Evolutionary conservation across 2,888 invertebrate species (phyloP), one percentile per base, ranked within the genome.

Genomic region (Drosophila parthenogenetica): DNA sequence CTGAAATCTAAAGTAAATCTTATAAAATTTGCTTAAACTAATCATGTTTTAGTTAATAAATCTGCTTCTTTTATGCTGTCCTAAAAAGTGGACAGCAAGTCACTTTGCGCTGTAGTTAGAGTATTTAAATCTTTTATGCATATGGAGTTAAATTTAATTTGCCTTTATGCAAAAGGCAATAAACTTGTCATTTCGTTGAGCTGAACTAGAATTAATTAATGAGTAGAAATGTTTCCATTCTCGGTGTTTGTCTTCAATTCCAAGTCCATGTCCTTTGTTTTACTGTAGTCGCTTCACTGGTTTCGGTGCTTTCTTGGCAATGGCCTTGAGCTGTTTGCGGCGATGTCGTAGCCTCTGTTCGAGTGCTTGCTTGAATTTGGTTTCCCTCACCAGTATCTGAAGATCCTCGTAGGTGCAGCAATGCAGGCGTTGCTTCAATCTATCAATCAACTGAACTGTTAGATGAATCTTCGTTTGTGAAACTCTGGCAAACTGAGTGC

Each of bases 361-460:
- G 10, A 83, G 70, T 0, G 50, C 19, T 0, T 69, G 48, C 48
- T 86, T 77, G 43, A 89, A 84, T 17, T 87, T 61, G n/a, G 66
- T 65, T 19, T 87, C 71, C 0, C 84, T 62, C 29, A 59, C 69
- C 1, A 85, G 53, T 5, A 71, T 73, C 71, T 70, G 68, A 1
- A 89, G 65, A 53, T 85, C 89, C 67, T 89, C 84, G 49, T 55
- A 48, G 37, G 55, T 78, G 67, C 87, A 80, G 13, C 50, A 59
- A 25, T 37, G 46, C 50, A 87, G 42, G 10, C 73, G 73, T 19
- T 73, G 72, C 55, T 77, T 80, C 10, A 69, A 19, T 29, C 51
- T 57, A 54, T 65, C 55, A 22, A 85, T 89, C 16, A 85, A 43
- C 11, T 80, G 59, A 14, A 29, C 55, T 5, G 84, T 85, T 29